Evolutionary conservation across 2,797 vertebrate species (phyloP), one percentile per base, ranked within the genome.

Genomic region (Tragopan temminckii): DNA sequence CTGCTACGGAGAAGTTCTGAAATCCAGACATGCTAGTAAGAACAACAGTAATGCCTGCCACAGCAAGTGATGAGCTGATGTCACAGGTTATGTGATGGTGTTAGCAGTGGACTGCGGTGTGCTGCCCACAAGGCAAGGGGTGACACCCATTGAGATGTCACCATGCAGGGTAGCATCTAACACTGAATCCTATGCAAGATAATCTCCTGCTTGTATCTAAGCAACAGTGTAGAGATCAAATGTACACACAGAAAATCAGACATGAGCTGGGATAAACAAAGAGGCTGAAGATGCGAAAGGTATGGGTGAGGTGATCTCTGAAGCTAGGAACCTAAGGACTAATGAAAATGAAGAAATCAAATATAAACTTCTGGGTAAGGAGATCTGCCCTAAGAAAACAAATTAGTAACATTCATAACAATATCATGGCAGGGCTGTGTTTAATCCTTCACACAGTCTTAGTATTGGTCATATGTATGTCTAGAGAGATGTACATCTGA

Each of bases 21-120:
- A 89, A 78, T 20, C 36, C 55, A 0, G 0, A 7, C 20, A 80
- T 92, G 53, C 53, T 59, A 43, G 9, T 43, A 80, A 66, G 31
- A 82, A 38, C n/a, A 69, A 38, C 45, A 62, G 1, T 10, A 76
- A 43, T 19, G 38, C 31, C 75, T 80, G 52, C 76, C 91, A 66
- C 48, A 78, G 24, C 33, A 77, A 58, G 23, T 1, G 0, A 5
- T 0, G 1, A 67, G 75, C 71, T 82, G 71, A 45, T 0, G 0
- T 48, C 25, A 8, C 9, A 52, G 67, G 19, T 63, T 84, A 21
- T 8, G 35, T 8, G 35, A 12, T 31, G 58, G 27, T 29, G 53
- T 5, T 52, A 33, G 43, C 68, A 12, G 9, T 48, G n/a, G 23
- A 53, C 84, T 33, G 69, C 11, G 63, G 8, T 36, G 5, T 67